Conservation (phyloP, 2,797 vertebrate species). For the Trachurus trachurus region DNA sequence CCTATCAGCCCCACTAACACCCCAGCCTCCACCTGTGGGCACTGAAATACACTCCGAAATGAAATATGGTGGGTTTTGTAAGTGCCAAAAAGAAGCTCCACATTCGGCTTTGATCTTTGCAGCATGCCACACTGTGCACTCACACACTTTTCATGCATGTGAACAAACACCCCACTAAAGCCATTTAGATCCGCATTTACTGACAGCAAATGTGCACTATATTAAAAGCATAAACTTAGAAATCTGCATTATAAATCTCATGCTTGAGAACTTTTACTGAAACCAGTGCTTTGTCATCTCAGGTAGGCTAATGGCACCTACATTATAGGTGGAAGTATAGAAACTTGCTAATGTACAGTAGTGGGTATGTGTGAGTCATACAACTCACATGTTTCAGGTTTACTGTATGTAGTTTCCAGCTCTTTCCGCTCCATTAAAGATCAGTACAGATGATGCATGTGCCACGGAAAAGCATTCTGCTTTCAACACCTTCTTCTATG, state of each 20-base stretch:
- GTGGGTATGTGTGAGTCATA: not conserved
- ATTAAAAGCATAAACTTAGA: not conserved
- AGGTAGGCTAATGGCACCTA: not conserved
- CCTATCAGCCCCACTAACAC: slow-evolving; percentile 10
- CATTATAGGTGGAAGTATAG: not conserved
- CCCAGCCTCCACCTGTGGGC: slow-evolving; percentile 6
- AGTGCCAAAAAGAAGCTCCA: not conserved
- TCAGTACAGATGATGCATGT: not conserved
- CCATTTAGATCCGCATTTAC: not conserved
- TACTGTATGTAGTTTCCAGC: not conserved
- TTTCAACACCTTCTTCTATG: not conserved
- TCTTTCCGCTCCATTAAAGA: not conserved
- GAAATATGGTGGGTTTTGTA: slow-evolving; percentile 12
- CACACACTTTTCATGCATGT: not conserved
- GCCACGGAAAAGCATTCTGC: not conserved
- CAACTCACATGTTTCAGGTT: not conserved
- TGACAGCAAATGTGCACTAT: not conserved
- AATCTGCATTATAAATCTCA: not conserved
- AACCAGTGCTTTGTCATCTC: not conserved
- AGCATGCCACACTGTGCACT: not conserved
- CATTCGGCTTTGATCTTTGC: slow-evolving; percentile 22
- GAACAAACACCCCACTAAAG: not conserved
- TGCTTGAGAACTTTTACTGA: not conserved
- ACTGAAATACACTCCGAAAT: slow-evolving; percentile 13
- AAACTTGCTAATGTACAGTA: not conserved